phyloP scores from a whole-genome alignment of 2,888 invertebrate species.

The Neoscelio sp. region DNA sequence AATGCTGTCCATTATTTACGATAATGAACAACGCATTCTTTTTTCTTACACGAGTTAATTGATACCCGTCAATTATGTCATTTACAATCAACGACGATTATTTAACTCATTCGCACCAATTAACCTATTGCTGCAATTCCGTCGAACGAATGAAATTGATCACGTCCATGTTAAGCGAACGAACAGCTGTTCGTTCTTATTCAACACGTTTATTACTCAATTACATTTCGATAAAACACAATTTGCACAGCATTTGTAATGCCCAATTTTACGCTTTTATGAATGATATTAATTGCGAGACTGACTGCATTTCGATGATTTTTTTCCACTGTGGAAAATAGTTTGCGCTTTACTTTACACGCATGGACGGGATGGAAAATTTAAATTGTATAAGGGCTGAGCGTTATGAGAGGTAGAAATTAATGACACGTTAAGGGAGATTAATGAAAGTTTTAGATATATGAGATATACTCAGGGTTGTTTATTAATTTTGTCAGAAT shows the following conservation, averaged over 20 bases:
- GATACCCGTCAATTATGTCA: background rate
- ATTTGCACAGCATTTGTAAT: slow-evolving; percentile 23
- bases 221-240: slow-evolving; percentile 36
- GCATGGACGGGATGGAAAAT: background rate
- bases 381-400: background rate
- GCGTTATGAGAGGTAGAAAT: background rate
- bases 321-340: slow-evolving; percentile 12
- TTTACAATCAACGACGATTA: slow-evolving; percentile 10
- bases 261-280: slow-evolving; percentile 30
- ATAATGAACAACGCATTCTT: no score
- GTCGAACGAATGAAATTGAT: slow-evolving; percentile 25
- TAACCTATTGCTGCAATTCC: slow-evolving; percentile 17
- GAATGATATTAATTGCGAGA: slow-evolving; percentile 38
- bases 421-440: slow-evolving; percentile 7
- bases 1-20: no score
- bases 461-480: background rate
- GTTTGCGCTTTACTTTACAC: slow-evolving; percentile 9
- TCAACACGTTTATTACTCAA: slow-evolving; percentile 39
- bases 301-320: background rate
- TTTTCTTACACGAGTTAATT: slow-evolving; percentile 6
- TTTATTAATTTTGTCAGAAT: background rate
- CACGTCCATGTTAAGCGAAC: slow-evolving; percentile 23
- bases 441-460: background rate
- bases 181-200: slow-evolving; percentile 46
- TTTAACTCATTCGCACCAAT: slow-evolving; percentile 10